Conservation (phyloP, 2,888 invertebrate species). For the Ormyrus thymus region DNA sequence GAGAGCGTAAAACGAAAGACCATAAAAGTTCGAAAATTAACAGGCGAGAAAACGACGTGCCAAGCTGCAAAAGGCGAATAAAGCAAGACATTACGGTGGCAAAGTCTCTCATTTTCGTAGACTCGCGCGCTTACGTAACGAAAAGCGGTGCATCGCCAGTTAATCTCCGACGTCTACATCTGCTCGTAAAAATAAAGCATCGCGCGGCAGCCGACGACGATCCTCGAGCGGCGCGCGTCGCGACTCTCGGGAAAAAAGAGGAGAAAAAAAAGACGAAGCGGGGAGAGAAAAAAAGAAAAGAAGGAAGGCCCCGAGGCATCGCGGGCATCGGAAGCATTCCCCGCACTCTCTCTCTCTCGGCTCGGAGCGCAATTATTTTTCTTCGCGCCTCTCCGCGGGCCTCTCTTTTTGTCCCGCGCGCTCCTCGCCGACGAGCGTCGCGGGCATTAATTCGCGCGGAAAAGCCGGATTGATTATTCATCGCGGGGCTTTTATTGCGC, state of each 20-base stretch:
- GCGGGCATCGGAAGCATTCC: no score
- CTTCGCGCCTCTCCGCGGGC: slow-evolving; percentile 17
- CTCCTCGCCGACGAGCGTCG: background rate
- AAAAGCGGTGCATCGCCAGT: slow-evolving; percentile 29
- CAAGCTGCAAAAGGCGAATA: no score
- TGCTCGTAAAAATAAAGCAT: slow-evolving; percentile 48
- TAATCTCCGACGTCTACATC: slow-evolving; percentile 43
- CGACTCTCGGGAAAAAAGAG: background rate
- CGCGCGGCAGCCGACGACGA: background rate
- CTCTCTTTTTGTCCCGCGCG: background rate
- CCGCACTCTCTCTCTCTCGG: no score
- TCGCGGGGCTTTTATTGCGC: slow-evolving; percentile 42
- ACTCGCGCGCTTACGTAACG: slow-evolving; percentile 24
- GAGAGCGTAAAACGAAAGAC: no score
- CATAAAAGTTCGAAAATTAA: no score
- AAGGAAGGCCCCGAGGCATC: no score
- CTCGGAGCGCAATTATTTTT: slow-evolving; percentile 46
- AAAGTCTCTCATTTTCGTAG: slow-evolving; percentile 23
- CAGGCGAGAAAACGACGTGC: no score
- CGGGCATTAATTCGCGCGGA: slow-evolving; percentile 9
- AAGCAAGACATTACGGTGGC: no score
- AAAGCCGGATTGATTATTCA: slow-evolving; percentile 45
- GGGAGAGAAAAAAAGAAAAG: no score
- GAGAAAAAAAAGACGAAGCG: slow-evolving; percentile 1
- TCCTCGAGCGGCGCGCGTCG: background rate